phyloP scores from a whole-genome alignment of 1,140 invertebrate species.

The Drosophila funebris region DNA sequence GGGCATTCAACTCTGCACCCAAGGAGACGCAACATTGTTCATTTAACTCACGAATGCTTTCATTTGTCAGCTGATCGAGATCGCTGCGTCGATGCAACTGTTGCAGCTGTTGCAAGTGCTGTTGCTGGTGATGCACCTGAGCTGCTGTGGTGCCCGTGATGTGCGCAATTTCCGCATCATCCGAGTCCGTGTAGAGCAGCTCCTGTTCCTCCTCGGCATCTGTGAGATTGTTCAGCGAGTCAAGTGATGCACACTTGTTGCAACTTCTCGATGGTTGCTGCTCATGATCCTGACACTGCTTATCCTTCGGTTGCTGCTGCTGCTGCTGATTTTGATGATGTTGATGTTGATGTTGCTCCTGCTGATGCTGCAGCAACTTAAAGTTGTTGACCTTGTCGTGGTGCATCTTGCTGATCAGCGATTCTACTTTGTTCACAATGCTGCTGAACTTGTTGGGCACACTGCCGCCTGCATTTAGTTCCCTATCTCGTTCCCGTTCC shows the following conservation, averaged over 20 bases:
- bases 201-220: constrained; percentile 78
- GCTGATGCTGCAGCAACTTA: constrained; percentile 61
- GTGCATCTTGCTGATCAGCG: constrained; percentile 83
- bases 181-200: constrained; percentile 74
- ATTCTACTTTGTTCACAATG: constrained; percentile 82
- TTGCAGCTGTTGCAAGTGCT: constrained; percentile 20
- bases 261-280: constrained; percentile 18
- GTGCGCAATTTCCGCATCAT: constrained; percentile 82
- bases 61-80: constrained; percentile 80
- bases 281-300: constrained; percentile 3
- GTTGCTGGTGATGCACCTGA: constrained; percentile 73
- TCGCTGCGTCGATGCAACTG: constrained; percentile 66
- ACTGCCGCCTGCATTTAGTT: too few species aligned
- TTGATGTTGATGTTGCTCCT: constrained; percentile 44
- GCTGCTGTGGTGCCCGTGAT: constrained; percentile 80
- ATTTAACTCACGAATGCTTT: constrained; percentile 74
- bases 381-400: constrained; percentile 75
- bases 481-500: not conserved
- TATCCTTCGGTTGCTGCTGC: constrained; percentile 27
- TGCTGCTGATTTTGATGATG: constrained; percentile 70
- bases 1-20: constrained; percentile 25
- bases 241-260: constrained; percentile 86
- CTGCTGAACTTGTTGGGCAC: constrained; percentile 75
- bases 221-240: constrained; percentile 88
- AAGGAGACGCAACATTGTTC: constrained; percentile 73